Evolutionary conservation across 2,113 vertebrate species (phyloP).

Genomic region (Astur gentilis): DNA sequence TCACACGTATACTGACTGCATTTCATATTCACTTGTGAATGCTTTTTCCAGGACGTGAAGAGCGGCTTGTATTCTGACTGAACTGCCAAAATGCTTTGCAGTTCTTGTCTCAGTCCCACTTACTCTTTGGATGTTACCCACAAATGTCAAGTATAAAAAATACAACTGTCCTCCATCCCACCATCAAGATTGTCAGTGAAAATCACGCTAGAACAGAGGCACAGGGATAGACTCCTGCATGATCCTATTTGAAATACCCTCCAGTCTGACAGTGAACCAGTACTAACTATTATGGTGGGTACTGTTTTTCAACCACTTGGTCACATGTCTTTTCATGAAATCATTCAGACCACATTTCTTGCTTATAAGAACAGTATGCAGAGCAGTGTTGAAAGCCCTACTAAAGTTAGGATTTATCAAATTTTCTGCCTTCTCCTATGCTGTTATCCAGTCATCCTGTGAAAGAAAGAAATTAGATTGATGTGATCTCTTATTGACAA

Average conservation of each 20-base stretch:
- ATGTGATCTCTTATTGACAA: constrained; percentile 28
- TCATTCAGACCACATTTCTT: constrained; percentile 11
- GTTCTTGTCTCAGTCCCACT: not conserved
- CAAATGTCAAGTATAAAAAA: not conserved
- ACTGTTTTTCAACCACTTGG: not conserved
- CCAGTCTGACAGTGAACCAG: not conserved
- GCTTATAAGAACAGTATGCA: not conserved
- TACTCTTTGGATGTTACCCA: not conserved
- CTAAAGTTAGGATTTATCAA: constrained; percentile 24
- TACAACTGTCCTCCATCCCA: not conserved
- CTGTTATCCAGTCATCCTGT: not conserved
- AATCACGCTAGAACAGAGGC: not conserved
- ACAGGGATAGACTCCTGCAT: not conserved
- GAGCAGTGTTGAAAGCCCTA: not conserved
- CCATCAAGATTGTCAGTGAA: not conserved
- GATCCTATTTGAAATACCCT: not conserved
- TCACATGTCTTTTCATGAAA: not conserved
- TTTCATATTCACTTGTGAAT: not conserved
- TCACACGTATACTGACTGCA: not conserved
- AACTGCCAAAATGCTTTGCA: not conserved
- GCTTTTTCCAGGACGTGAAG: not conserved
- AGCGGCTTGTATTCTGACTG: not conserved
- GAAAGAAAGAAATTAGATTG: constrained; percentile 33
- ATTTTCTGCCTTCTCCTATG: not conserved
- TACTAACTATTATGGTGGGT: not conserved